Evolutionary conservation across 2,888 invertebrate species (phyloP).

Genomic region (Horisme vitalbata): DNA sequence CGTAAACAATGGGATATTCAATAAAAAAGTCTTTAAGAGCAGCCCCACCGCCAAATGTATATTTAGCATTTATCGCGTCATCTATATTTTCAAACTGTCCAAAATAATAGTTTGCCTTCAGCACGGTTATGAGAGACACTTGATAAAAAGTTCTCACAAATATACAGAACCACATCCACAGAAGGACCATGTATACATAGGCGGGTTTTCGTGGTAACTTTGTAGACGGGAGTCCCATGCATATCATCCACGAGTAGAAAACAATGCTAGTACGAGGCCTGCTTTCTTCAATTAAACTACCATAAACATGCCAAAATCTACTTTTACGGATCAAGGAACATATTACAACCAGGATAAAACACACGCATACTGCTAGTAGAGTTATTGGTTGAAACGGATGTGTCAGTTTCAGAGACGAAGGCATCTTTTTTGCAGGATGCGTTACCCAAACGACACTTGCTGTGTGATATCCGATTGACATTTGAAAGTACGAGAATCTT

Average conservation of each 20-base stretch:
- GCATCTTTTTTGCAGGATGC: slow-evolving; percentile 49
- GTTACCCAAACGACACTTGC: slow-evolving; percentile 57
- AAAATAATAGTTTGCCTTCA: slow-evolving; percentile 57
- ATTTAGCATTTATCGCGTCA: slow-evolving; percentile 52
- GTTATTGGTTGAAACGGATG: slow-evolving; percentile 52
- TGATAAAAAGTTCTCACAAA: slow-evolving; percentile 67
- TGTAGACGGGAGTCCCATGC: slow-evolving; percentile 58
- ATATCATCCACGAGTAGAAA: slow-evolving; percentile 61
- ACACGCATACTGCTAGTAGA: slow-evolving; percentile 47
- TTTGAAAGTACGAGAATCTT: slow-evolving; percentile 55
- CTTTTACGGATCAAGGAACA: slow-evolving; percentile 47
- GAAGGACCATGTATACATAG: slow-evolving; percentile 46
- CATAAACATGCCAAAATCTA: slow-evolving; percentile 31
- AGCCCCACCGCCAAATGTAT: slow-evolving; percentile 58
- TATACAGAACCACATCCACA: slow-evolving; percentile 67
- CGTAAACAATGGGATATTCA: slow-evolving; percentile 50
- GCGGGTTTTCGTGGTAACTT: slow-evolving; percentile 51
- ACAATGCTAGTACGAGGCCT: slow-evolving; percentile 41
- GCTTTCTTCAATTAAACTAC: slow-evolving; percentile 24
- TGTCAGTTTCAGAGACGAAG: slow-evolving; percentile 59
- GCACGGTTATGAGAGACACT: slow-evolving; percentile 58
- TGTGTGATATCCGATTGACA: slow-evolving; percentile 52
- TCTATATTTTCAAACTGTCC: slow-evolving; percentile 52
- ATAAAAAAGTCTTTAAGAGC: slow-evolving; percentile 61
- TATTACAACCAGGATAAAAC: slow-evolving; percentile 49